Conservation (phyloP, 2,888 invertebrate species). For the Phengaris alcon region DNA sequence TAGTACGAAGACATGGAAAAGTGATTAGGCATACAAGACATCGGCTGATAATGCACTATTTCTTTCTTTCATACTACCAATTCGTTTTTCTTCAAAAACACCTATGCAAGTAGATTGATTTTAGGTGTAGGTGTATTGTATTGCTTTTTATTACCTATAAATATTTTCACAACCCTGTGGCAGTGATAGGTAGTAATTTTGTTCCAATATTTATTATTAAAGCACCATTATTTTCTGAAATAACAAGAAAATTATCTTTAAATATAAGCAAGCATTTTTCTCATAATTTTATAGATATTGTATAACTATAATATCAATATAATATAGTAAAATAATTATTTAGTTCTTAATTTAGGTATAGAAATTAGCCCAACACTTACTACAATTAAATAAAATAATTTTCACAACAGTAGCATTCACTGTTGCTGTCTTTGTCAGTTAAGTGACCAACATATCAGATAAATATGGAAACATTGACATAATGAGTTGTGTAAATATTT, state of each 20-base stretch:
- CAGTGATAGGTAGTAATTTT: not conserved
- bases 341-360: not conserved
- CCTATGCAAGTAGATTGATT: no score
- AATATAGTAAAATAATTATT: no score
- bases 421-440: no score
- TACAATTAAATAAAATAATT: no score
- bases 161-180: not conserved
- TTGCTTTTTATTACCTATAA: not conserved
- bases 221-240: not conserved
- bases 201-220: not conserved
- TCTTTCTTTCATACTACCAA: not conserved
- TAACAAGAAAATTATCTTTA: not conserved
- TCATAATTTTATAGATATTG: not conserved
- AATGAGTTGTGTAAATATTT: no score
- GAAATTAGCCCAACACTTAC: not conserved
- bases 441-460: no score
- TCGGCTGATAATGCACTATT: not conserved
- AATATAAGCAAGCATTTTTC: not conserved
- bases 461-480: no score
- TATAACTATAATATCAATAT: not conserved
- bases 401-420: no score
- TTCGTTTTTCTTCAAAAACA: not conserved
- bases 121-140: not conserved
- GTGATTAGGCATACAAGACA: not conserved
- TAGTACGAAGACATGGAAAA: slow-evolving; percentile 19